Percentiles rank a stretch among this genome's conserved stretches.
Conservation (phyloP, 2,888 invertebrate genomes). For the Agriopis marginaria region DNA sequence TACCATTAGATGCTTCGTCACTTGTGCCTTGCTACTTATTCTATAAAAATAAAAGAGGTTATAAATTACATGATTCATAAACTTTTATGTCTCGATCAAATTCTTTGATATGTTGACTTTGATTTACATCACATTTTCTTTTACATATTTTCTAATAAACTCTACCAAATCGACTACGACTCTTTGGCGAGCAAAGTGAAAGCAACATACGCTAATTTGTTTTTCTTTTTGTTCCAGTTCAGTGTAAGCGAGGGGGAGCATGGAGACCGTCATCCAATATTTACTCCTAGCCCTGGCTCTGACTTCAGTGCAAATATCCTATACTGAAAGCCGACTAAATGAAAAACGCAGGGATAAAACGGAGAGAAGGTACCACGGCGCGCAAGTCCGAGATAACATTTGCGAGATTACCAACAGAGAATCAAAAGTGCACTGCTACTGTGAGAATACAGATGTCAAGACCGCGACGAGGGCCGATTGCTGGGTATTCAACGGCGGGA, state of each 20-base stretch:
- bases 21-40: no score
- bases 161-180: conserved; percentile 2
- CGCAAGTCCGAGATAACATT: conserved; percentile 82
- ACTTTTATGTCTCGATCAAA: background rate
- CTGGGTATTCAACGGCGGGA: conserved; percentile 90
- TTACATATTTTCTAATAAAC: background rate
- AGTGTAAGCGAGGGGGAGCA: conserved; percentile 62
- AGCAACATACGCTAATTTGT: conserved; percentile 47
- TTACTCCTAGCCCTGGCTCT: conserved; percentile 82
- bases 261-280: conserved; percentile 82
- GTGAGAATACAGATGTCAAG: conserved; percentile 85
- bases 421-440: conserved; percentile 89
- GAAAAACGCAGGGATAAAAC: conserved; percentile 84
- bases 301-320: conserved; percentile 84
- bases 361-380: conserved; percentile 74
- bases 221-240: conserved; percentile 79
- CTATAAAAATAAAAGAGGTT: background rate
- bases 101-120: conserved; percentile 8
- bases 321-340: conserved; percentile 83
- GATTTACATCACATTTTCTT: background rate
- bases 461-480: conserved; percentile 91
- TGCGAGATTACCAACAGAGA: conserved; percentile 85
- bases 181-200: conserved; percentile 11
- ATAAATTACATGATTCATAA: background rate
- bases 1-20: no score